Base-by-base conservation (phyloP, 2,113 vertebrate genomes). In the Lonchura striata region DNA sequence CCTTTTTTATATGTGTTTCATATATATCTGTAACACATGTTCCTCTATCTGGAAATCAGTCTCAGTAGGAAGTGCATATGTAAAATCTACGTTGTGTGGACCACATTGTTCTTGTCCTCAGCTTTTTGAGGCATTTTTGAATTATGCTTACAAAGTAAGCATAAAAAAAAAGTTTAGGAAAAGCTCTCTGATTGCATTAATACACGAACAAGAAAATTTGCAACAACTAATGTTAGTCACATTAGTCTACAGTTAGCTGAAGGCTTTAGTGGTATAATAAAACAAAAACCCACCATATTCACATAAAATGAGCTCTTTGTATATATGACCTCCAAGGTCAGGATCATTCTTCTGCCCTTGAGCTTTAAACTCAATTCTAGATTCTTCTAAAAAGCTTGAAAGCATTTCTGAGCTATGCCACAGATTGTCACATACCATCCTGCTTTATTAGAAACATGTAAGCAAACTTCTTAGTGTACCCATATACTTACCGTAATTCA, bases 1-100 rank as follows among this genome's bases (percentile, higher is more conserved):
- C 82, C 72, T 83, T 83, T 82, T 81, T 88, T 79, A 27, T 94
- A 70, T 81, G 82, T 90, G 88, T 83, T 96, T 93, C 90, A 90
- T 88, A 93, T 96, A 72, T 88, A 95, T 86, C 92, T 83, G 60
- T 81, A 96, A 88, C 95, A 93, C 92, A 83, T 78, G 82, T 81
- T 92, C 79, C 80, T 23, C 82, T 96, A 93, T 90, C 82, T 76
- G 88, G 93, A 93, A 86, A 95, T 92, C 92, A 72, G 91, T 61
- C 53, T 84, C 84, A 82, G 75, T 14, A 83, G 82, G 79, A 82
- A 94, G 50, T n/a, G 72, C 47, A 9, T 83, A 88, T 68, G 63
- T 77, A 93, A 93, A 93, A 92, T 49, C 39, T 60, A 90, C 72
- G 42, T 30, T 56, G 68, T 49, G 33, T 19, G 56, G 63, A 83